These are phyloP conservation scores for Agrochola circellaris DNA, from an alignment of 2,888 invertebrate species.

Conservation along the genomic window DNA sequence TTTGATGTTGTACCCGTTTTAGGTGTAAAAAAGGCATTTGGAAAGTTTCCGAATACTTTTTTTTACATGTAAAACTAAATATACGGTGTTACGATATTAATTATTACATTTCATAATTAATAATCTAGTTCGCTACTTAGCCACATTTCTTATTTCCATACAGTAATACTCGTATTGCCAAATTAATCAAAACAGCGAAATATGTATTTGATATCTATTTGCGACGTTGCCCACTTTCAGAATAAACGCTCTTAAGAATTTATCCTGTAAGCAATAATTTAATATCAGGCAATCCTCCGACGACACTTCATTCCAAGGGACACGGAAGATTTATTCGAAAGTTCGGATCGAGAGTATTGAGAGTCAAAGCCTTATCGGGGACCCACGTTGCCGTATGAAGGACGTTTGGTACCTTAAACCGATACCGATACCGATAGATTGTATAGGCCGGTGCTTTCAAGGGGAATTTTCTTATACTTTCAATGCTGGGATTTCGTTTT, in stretches of 20 bases:
- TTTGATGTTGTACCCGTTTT: too few species aligned
- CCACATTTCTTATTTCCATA: too few species aligned
- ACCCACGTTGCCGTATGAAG: slow-evolving; percentile 47
- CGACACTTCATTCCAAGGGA: slow-evolving; percentile 29
- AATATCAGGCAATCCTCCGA: slow-evolving; percentile 32
- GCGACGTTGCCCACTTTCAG: too few species aligned
- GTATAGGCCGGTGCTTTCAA: slow-evolving; percentile 3
- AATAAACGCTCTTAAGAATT: neutral
- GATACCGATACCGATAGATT: slow-evolving; percentile 36
- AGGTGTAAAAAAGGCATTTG: too few species aligned
- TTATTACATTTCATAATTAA: too few species aligned
- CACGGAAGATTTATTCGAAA: slow-evolving; percentile 69
- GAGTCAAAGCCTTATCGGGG: slow-evolving; percentile 63
- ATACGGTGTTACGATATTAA: too few species aligned
- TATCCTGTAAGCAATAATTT: slow-evolving; percentile 21
- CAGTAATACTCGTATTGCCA: too few species aligned
- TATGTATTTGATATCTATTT: too few species aligned
- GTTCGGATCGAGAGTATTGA: slow-evolving; percentile 55
- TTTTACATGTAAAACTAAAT: too few species aligned
- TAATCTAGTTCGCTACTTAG: too few species aligned
- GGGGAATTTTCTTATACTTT: slow-evolving; percentile 36
- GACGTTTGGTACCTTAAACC: slow-evolving; percentile 37
- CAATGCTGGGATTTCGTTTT: slow-evolving; percentile 25
- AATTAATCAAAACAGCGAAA: too few species aligned
- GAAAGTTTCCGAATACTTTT: too few species aligned